These are phyloP conservation scores for Cyclophora punctaria DNA, from an alignment of 2,888 invertebrate genomes.

Conservation along the genomic window DNA sequence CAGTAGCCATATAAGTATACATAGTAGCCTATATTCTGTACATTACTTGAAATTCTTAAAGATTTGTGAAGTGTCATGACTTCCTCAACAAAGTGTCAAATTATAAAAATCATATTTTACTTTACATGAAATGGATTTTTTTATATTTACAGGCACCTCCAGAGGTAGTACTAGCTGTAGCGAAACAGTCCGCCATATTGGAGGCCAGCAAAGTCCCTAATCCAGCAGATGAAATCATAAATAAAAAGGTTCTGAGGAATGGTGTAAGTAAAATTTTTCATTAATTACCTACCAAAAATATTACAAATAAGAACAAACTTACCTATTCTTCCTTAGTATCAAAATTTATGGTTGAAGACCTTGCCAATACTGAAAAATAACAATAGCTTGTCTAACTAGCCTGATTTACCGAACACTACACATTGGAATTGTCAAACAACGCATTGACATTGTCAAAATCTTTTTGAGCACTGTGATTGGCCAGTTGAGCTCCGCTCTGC, in stretches of 20 bases:
- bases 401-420: not conserved
- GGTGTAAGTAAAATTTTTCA: slow-evolving; percentile 33
- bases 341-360: not conserved
- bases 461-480: no score
- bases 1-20: no score
- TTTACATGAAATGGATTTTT: not conserved
- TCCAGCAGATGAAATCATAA: slow-evolving; percentile 20
- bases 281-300: not conserved
- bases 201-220: slow-evolving; percentile 24
- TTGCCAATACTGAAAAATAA: not conserved
- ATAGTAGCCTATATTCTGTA: not conserved
- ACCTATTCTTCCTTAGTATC: not conserved
- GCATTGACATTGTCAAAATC: no score
- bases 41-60: not conserved
- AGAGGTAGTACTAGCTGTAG: slow-evolving; percentile 42
- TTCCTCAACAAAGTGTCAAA: not conserved
- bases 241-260: slow-evolving; percentile 35
- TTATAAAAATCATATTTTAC: not conserved
- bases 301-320: not conserved
- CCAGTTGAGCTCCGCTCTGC: no score
- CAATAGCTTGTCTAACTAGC: not conserved
- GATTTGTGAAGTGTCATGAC: not conserved
- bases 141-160: slow-evolving; percentile 37
- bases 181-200: slow-evolving; percentile 35
- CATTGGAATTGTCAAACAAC: not conserved